Conservation (phyloP, 2,797 vertebrate genomes). For the Chloroceryle inda region DNA sequence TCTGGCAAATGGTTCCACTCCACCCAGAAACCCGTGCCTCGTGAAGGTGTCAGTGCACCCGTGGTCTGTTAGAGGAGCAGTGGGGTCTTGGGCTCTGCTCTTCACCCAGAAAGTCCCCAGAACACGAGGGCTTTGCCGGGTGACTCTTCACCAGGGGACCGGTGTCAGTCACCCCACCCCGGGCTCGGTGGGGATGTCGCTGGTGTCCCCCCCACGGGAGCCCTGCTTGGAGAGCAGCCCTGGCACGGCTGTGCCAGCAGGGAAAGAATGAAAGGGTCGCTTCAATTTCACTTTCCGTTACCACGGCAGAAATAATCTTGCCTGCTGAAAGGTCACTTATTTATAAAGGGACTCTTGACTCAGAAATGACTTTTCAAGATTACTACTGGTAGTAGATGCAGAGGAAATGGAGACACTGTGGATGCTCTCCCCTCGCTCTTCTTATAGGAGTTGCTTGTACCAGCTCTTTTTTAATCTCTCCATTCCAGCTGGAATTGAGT, state of each 20-base stretch:
- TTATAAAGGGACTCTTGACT: slow-evolving; percentile 8
- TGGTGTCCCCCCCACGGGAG: not conserved
- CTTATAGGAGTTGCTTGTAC: not conserved
- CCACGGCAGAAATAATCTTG: not conserved
- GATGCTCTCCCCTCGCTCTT: not conserved
- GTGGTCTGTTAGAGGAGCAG: fast-evolving
- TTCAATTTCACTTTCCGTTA: slow-evolving; percentile 42
- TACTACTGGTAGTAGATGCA: not conserved
- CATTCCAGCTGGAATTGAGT: not conserved
- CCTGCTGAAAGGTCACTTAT: not conserved
- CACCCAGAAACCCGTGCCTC: not conserved
- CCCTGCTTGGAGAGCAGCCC: not conserved
- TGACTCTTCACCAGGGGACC: fast-evolving
- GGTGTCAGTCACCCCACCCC: not conserved
- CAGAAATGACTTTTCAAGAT: slow-evolving; percentile 21
- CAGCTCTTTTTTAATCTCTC: not conserved
- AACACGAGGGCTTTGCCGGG: fast-evolving
- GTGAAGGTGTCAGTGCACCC: not conserved
- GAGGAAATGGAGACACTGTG: fast-evolving
- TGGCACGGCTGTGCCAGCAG: not conserved
- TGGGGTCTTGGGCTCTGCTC: fast-evolving
- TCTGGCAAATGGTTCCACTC: not conserved
- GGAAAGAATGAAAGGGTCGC: not conserved
- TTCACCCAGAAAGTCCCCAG: not conserved
- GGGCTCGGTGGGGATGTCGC: not conserved